Percentiles rank a stretch among this genome's conserved stretches.
Conservation (phyloP, 2,797 vertebrate species). For the Clarias platycephalus region DNA sequence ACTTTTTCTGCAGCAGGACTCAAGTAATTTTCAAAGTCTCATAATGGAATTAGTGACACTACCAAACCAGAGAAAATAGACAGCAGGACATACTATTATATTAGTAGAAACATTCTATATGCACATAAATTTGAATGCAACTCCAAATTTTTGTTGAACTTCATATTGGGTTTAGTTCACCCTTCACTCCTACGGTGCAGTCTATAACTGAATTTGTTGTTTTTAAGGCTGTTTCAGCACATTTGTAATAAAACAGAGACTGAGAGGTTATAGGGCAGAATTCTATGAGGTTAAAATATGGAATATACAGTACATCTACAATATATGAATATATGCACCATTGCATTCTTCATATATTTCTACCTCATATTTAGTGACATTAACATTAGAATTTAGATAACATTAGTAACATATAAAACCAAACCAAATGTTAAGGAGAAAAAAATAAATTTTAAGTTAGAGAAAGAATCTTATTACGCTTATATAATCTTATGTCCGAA, state of each 20-base stretch:
- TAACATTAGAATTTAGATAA: background rate
- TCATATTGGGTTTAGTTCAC: constrained; percentile 21
- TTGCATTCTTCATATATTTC: background rate
- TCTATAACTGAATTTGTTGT: constrained; percentile 16
- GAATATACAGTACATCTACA: constrained; percentile 7
- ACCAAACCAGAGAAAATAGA: constrained; percentile 12
- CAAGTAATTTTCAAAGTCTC: constrained; percentile 1
- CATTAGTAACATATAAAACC: background rate
- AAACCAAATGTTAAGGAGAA: no score
- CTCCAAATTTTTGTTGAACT: constrained; percentile 4
- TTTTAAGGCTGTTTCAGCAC: constrained; percentile 35
- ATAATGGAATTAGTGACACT: constrained; percentile 25
- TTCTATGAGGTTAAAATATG: background rate
- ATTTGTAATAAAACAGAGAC: constrained; percentile 22
- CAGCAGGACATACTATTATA: constrained; percentile 2
- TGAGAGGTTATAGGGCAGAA: constrained; percentile 1
- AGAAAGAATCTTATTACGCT: no score
- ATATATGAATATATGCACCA: background rate
- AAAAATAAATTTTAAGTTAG: no score
- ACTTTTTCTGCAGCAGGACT: constrained; percentile 5
- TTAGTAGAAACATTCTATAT: constrained; percentile 12
- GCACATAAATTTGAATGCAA: constrained; percentile 33
- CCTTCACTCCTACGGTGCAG: background rate
- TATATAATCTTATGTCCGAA: background rate
- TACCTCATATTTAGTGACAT: background rate